Conservation (phyloP, 1,140 invertebrate genomes). For the Calycopis cecrops region DNA sequence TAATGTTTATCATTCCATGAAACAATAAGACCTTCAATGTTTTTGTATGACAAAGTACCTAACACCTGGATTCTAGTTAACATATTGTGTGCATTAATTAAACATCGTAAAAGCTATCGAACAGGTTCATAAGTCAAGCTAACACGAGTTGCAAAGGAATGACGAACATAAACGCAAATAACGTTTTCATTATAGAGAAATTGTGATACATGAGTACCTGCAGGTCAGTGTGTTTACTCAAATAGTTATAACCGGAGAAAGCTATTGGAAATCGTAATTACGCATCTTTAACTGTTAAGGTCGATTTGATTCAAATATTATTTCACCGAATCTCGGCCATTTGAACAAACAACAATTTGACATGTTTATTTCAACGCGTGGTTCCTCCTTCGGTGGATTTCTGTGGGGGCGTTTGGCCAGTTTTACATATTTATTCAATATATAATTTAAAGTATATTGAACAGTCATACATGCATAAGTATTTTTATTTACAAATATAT, state of each 20-base stretch:
- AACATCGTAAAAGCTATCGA: conserved; percentile 4
- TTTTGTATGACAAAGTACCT: too few species aligned
- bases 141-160: background rate
- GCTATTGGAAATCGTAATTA: conserved; percentile 4
- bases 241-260: background rate
- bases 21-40: too few species aligned
- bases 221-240: background rate
- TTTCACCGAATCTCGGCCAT: background rate
- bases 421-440: too few species aligned
- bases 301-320: conserved; percentile 12
- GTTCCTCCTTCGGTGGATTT: too few species aligned
- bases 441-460: too few species aligned
- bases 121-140: conserved; percentile 26
- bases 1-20: too few species aligned
- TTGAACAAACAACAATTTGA: background rate
- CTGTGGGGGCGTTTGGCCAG: too few species aligned
- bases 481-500: too few species aligned
- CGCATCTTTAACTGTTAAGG: background rate
- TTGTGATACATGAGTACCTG: background rate
- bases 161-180: conserved; percentile 1
- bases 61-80: too few species aligned
- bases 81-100: too few species aligned
- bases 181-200: conserved; percentile 6
- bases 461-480: too few species aligned
- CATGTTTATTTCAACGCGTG: background rate